A percentile compares a stretch with the other conserved stretches of the same genome.
Evolutionary conservation across 2,888 invertebrate genomes (phyloP).

Genomic region (Deroplatys truncata): DNA sequence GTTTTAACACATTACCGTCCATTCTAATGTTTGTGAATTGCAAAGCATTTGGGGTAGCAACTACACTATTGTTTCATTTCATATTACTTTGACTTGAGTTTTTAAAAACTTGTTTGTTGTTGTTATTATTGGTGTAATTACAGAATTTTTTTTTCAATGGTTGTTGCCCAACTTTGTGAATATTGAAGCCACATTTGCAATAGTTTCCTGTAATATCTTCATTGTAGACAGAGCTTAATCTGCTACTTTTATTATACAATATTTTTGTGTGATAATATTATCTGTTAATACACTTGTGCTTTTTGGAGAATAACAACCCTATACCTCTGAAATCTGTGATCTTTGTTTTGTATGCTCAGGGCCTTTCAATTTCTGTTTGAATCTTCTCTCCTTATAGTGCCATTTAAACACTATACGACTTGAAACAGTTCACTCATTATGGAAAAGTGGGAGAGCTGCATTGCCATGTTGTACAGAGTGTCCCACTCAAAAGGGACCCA

Average conservation of each 20-base stretch:
- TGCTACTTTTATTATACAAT: neutral
- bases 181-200: neutral
- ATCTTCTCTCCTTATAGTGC: no score
- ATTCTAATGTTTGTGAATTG: slow-evolving; percentile 6
- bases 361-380: no score
- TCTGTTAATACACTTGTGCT: no score
- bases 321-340: neutral
- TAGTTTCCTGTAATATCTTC: neutral
- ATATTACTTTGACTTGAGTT: neutral
- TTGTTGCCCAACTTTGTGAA: no score
- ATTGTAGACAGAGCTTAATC: neutral
- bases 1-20: slow-evolving; percentile 20
- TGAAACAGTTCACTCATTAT: no score
- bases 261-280: neutral
- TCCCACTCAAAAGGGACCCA: no score
- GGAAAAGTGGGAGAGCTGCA: no score
- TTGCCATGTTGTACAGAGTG: no score
- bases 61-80: no score
- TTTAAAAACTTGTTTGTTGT: neutral
- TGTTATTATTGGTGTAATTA: neutral
- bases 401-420: no score
- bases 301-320: neutral
- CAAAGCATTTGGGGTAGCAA: neutral
- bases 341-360: neutral
- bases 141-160: no score